phyloP scores from a whole-genome alignment of 2,797 vertebrate genomes.

The Haliaeetus vocifer region DNA sequence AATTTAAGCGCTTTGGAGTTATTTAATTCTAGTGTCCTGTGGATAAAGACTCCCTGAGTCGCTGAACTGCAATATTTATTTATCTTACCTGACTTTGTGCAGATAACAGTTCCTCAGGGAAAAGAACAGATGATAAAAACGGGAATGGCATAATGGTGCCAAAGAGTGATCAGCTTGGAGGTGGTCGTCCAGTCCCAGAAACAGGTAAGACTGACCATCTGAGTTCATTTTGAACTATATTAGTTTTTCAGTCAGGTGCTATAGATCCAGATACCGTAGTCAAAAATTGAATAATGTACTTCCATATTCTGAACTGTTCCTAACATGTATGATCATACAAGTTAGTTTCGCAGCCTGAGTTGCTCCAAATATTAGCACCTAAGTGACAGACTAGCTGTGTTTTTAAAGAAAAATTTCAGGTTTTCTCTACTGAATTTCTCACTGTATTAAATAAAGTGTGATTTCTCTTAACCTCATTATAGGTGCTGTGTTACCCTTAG shows the following conservation, averaged over 20 bases:
- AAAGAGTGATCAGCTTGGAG: conserved; percentile 72
- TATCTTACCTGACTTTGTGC: conserved; percentile 29
- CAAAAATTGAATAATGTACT: not conserved
- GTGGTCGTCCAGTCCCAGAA: conserved; percentile 84
- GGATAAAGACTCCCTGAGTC: not conserved
- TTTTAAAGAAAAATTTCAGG: not conserved
- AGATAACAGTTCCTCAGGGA: conserved; percentile 74
- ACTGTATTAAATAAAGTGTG: not conserved
- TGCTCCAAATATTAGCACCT: not conserved
- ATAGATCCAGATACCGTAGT: not conserved
- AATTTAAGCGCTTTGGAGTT: not conserved
- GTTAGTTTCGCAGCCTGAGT: not conserved
- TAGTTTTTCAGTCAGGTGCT: not conserved
- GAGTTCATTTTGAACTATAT: not conserved
- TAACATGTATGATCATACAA: not conserved
- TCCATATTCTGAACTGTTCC: not conserved
- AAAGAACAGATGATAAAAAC: conserved; percentile 70
- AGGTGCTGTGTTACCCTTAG: conserved; percentile 94
- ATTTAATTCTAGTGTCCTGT: not conserved
- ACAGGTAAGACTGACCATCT: conserved; percentile 75
- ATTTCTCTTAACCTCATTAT: not conserved
- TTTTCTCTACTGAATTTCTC: not conserved
- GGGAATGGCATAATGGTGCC: conserved; percentile 68
- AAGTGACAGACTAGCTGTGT: not conserved
- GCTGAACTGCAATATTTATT: not conserved